These are phyloP conservation scores for Willisornis vidua DNA, from an alignment of 2,113 vertebrate genomes.

Conservation along the genomic window DNA sequence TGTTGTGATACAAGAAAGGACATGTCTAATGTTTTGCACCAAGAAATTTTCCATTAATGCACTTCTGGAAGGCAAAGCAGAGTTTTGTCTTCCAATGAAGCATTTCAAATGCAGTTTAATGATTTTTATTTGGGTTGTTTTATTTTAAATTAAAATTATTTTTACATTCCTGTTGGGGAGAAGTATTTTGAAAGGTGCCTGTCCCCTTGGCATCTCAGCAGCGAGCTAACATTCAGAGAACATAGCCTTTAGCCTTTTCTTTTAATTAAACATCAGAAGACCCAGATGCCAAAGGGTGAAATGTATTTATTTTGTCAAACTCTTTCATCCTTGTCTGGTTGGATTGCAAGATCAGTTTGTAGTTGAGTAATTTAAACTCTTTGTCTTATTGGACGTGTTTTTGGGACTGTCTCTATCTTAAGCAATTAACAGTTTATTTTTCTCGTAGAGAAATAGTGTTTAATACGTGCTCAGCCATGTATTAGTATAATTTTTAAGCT, in stretches of 20 bases:
- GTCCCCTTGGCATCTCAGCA: slow-evolving; percentile 34
- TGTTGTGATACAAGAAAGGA: slow-evolving; percentile 67
- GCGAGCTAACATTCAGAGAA: slow-evolving; percentile 10
- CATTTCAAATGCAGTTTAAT: slow-evolving; percentile 66
- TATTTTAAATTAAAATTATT: slow-evolving; percentile 56
- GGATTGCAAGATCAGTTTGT: not conserved
- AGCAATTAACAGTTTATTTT: not conserved
- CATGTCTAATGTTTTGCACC: slow-evolving; percentile 56
- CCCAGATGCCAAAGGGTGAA: slow-evolving; percentile 30
- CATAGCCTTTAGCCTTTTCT: slow-evolving; percentile 59
- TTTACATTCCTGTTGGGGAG: slow-evolving; percentile 12
- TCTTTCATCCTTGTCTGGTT: slow-evolving; percentile 21
- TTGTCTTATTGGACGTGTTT: not conserved
- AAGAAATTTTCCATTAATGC: slow-evolving; percentile 60
- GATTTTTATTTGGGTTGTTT: slow-evolving; percentile 57
- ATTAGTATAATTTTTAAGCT: not conserved
- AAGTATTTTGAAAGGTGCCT: slow-evolving; percentile 36
- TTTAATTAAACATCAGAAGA: slow-evolving; percentile 71
- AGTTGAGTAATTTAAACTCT: slow-evolving; percentile 9
- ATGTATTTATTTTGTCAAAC: slow-evolving; percentile 43
- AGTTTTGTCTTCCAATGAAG: slow-evolving; percentile 52
- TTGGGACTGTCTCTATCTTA: not conserved
- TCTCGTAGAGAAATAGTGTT: not conserved
- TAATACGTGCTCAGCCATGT: not conserved
- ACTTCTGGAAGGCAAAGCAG: slow-evolving; percentile 61